A percentile compares a stretch with the other conserved stretches of the same genome.
These are phyloP conservation scores for Xestia rhomboidea DNA, from an alignment of 2,888 invertebrate species.

Conservation along the genomic window DNA sequence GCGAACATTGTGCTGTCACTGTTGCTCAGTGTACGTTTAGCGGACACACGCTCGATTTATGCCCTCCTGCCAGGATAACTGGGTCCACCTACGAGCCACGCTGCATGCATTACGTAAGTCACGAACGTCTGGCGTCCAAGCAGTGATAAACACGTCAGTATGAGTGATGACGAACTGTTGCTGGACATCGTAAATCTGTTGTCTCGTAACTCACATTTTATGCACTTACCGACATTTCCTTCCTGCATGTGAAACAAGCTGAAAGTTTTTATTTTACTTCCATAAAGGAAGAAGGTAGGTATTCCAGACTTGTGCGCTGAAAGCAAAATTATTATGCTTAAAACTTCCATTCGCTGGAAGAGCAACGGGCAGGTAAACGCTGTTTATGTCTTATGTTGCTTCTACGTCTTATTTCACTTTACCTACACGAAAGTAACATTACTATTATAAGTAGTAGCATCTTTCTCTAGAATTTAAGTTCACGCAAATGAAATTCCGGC, in stretches of 20 bases:
- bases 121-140: constrained; percentile 46
- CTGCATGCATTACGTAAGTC: constrained; percentile 58
- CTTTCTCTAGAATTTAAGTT: not conserved
- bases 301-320: constrained; percentile 33
- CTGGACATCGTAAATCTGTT: constrained; percentile 54
- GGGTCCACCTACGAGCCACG: constrained; percentile 50
- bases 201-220: constrained; percentile 53
- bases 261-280: constrained; percentile 45
- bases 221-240: constrained; percentile 51
- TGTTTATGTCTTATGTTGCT: constrained; percentile 44
- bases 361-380: constrained; percentile 35
- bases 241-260: constrained; percentile 24
- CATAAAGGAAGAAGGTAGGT: constrained; percentile 37
- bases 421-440: not conserved
- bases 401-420: constrained; percentile 20
- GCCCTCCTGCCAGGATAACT: constrained; percentile 73
- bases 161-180: constrained; percentile 63
- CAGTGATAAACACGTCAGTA: constrained; percentile 61
- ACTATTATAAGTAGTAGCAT: not conserved
- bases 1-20: constrained; percentile 85
- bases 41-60: constrained; percentile 79
- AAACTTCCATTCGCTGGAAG: constrained; percentile 48
- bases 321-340: constrained; percentile 55
- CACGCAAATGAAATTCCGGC: not conserved
- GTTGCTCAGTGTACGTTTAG: constrained; percentile 81